Conservation (phyloP, 1,140 invertebrate genomes). For the Acromyrmex heyeri region DNA sequence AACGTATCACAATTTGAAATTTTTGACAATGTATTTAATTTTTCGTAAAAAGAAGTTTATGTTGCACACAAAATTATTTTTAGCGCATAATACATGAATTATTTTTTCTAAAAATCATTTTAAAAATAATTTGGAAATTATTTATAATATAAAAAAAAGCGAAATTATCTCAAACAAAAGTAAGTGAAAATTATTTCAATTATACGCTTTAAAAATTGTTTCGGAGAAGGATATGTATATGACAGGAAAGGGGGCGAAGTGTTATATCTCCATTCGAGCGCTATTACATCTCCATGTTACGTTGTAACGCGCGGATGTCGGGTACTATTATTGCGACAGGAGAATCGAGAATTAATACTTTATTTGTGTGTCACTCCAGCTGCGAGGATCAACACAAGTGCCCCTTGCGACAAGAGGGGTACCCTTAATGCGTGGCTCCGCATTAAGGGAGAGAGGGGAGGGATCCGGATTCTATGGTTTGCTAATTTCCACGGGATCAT, state of each 20-base stretch:
- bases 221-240: not conserved
- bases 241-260: not conserved
- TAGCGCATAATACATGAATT: not conserved
- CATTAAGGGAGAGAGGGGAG: conserved; percentile 32
- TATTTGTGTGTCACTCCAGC: conserved; percentile 85
- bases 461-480: conserved; percentile 78
- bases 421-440: conserved; percentile 73
- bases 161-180: not conserved
- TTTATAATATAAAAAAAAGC: not conserved
- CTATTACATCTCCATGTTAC: conserved; percentile 41
- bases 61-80: not conserved
- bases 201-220: not conserved
- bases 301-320: conserved; percentile 49
- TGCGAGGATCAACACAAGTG: conserved; percentile 85
- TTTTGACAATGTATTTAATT: too few relatives aligned
- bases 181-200: not conserved
- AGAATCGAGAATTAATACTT: conserved; percentile 84
- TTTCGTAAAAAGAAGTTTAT: too few relatives aligned
- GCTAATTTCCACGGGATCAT: conserved; percentile 83
- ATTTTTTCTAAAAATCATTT: conserved; percentile 3
- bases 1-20: too few relatives aligned
- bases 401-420: conserved; percentile 73
- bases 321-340: conserved; percentile 62
- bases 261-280: conserved; percentile 41
- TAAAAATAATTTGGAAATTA: too few relatives aligned